Conservation (phyloP, 2,797 vertebrate genomes). For the Sebastes ruberrimus region DNA sequence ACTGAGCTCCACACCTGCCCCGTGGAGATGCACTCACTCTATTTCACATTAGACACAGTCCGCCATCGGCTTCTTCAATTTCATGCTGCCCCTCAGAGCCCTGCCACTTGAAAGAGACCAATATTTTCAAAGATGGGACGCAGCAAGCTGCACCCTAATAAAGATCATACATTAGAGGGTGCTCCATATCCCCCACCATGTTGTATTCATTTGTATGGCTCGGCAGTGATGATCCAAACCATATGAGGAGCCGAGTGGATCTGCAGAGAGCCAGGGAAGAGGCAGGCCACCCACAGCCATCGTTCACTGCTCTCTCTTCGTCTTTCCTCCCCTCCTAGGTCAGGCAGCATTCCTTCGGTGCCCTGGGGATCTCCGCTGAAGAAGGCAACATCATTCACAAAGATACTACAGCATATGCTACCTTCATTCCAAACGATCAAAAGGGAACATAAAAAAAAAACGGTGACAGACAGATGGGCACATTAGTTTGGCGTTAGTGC, state of each 20-base stretch:
- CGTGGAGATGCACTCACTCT: conserved; percentile 12
- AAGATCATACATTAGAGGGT: conserved; percentile 46
- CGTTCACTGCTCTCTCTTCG: conserved; percentile 43
- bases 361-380: conserved; percentile 70
- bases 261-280: conserved; percentile 66
- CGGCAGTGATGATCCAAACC: conserved; percentile 75
- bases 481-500: conserved; percentile 67
- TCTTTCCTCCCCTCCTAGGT: conserved; percentile 66
- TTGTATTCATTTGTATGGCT: conserved; percentile 72
- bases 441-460: conserved; percentile 55
- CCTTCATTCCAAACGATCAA: conserved; percentile 68
- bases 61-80: conserved; percentile 18
- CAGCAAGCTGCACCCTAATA: conserved; percentile 46
- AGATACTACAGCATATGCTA: conserved; percentile 73
- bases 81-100: conserved; percentile 19
- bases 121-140: conserved; percentile 41
- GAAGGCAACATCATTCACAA: conserved; percentile 75
- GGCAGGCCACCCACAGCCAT: conserved; percentile 76
- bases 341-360: conserved; percentile 76
- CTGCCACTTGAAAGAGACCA: conserved; percentile 51
- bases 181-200: conserved; percentile 51
- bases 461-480: conserved; percentile 65
- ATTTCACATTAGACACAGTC: conserved; percentile 27
- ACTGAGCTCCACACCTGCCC: conserved; percentile 51
- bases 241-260: conserved; percentile 78